Base-by-base conservation (phyloP, 2,888 invertebrate genomes). In the Dinocampus coccinellae region DNA sequence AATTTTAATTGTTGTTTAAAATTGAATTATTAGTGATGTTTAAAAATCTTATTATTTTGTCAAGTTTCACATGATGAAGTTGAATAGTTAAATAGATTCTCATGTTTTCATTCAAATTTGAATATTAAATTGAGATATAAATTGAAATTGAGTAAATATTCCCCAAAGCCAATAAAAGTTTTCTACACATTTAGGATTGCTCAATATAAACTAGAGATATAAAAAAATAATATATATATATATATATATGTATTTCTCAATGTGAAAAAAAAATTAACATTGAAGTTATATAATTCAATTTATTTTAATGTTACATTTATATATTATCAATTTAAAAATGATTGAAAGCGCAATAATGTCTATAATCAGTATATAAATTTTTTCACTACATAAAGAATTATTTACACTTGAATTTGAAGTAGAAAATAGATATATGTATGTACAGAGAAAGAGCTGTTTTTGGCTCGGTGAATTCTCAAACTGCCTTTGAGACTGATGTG, bases 401-500 rank as follows among this genome's bases (percentile, higher is more conserved):
- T 6, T 42, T 6, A 42, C 2, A n/a, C 42, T 13, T 42, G n/a
- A 16, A 47, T 47, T 3, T 1, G n/a, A 16, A 3, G 39, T n/a
- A 13, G n/a, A 39, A 39, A n/a, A 3, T 3, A 39, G n/a, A 13
- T 9, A n/a, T 3, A 39, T 39, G n/a, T 3, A 53, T 53, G 22
- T 34, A 9, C 16, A 22, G 62, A 26, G 53, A 20, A 39, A 33
- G 57, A 52, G 6, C 64, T 39, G 61, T 60, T 72, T 42, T 60
- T 58, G 74, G 70, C 78, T 81, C 79, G 79, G 83, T 78, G 81
- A 84, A 84, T 84, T 85, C 68, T 84, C 81, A 81, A 83, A 82
- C 79, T 82, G 80, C 83, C 85, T 84, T 83, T 78, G 57, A 76
- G 79, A 79, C 78, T 81, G 78, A 77, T 55, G 55, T 75, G 85